Base-by-base conservation (phyloP, 2,797 vertebrate genomes). In the Artibeus jamaicensis region DNA sequence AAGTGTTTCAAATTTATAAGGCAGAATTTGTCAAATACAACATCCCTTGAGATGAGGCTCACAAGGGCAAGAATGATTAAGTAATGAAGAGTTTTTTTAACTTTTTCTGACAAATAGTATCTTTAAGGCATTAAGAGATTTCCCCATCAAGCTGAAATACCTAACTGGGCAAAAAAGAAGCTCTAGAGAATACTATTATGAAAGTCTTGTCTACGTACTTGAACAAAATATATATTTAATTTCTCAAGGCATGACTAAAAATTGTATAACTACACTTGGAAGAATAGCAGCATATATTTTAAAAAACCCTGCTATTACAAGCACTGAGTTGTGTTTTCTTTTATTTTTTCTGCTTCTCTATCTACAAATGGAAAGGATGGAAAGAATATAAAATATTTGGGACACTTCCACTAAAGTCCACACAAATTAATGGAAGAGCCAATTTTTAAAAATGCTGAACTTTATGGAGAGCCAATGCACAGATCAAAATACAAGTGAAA, bases 181-280 rank as follows among this genome's bases (percentile, higher is more conserved):
- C 48, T 37, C 46, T n/a, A 34, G 53, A 71, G 71, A 90, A 86
- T n/a, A 57, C 16, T 9, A 48, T 55, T 82, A 76, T 12, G 4
- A 94, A 39, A 46, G 19, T 68, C 81, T 93, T 89, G 24, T 59
- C 91, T 3, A 46, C 11, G 50, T 22, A 37, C 2, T 1, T 42
- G 34, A 82, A 86, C 55, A 95, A 5, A 50, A 46, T 0, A 74
- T 18, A 34, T 55, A 96, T 96, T 93, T 37, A 94, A 94, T 94
- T 96, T 96, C 62, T 89, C 71, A 89, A 87, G 67, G 59, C 29
- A 88, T 89, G 24, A 92, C 65, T 97, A 90, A 94, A 96, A 97
- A 78, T 29, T 78, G 37, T 70, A 93, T 78, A 93, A 94, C 3
- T 59, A 86, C 84, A 95, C 6, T 57, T 95, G 70, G 59, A n/a